A percentile compares a stretch with the other conserved stretches of the same genome.
phyloP scores from a whole-genome alignment of 2,888 invertebrate species.

The Chymomyza amoena region DNA sequence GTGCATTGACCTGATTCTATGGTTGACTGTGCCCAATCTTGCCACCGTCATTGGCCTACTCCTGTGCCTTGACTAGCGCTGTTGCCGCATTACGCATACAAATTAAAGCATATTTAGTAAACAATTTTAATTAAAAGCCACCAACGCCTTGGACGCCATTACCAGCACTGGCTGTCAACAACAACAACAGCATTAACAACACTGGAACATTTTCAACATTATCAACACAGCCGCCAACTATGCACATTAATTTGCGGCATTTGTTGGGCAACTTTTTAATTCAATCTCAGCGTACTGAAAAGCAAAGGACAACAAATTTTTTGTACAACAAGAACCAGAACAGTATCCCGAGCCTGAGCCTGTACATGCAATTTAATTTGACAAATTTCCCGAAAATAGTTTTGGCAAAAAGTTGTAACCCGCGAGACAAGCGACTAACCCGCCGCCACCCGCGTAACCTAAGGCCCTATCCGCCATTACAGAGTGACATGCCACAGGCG shows the following conservation, averaged over 20 bases:
- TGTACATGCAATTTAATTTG: constrained; percentile 71
- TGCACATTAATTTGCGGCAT: constrained; percentile 68
- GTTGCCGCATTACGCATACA: constrained; percentile 28
- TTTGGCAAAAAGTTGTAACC: constrained; percentile 36
- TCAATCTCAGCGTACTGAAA: constrained; percentile 48
- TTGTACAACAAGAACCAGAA: not conserved
- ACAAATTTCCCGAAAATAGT: constrained; percentile 70
- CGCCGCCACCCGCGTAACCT: not conserved
- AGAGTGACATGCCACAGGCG: not conserved
- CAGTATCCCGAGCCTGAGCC: constrained; percentile 10
- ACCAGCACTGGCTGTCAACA: not conserved
- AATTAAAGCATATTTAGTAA: constrained; percentile 68
- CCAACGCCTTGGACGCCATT: constrained; percentile 10
- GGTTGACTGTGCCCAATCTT: not conserved
- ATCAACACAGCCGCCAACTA: constrained; percentile 37
- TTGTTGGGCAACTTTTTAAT: constrained; percentile 67
- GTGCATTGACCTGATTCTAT: constrained; percentile 64
- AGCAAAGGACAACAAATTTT: constrained; percentile 45
- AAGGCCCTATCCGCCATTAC: not conserved
- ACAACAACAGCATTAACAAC: constrained; percentile 15
- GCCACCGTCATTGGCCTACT: not conserved
- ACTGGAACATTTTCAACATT: constrained; percentile 1
- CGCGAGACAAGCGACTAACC: constrained; percentile 6
- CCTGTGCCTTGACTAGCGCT: not conserved
- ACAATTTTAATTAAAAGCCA: constrained; percentile 67